Evolutionary conservation across 2,888 invertebrate species (phyloP), one percentile per base, ranked within the genome.

Genomic region (Macrosoma leucophasiata): DNA sequence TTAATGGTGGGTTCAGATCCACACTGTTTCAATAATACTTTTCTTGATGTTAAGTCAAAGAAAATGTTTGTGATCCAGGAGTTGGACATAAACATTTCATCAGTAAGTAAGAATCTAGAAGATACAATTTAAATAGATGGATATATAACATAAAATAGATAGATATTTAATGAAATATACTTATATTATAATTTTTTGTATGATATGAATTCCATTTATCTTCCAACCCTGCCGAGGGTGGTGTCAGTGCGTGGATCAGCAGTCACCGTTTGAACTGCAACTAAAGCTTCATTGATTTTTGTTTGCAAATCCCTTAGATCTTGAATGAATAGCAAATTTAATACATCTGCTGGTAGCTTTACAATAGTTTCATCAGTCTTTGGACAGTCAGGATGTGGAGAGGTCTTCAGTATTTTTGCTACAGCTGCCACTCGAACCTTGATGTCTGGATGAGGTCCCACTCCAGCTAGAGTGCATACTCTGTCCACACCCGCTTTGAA

Each of bases 201-300:
- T n/a, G n/a, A n/a, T n/a, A n/a, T n/a, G n/a, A n/a, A n/a, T 1
- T 26, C n/a, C 6, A 23, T 20, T 73, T 79, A 77, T 75, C 75
- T 72, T 14, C 98, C 98, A 50, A 98, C 97, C 88, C 94, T 93
- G 30, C 98, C 98, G 26, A 98, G 82, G 65, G 91, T 92, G 0
- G 96, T 95, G 64, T 98, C 97, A 43, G 98, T 98, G 79, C 96
- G 96, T 2, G 98, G 98, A 85, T 98, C 93, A 3, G 98, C 98
- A 1, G 98, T 98, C 1, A 98, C 86, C 41, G 85, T 89, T 82
- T 99, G 99, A 3, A 97, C 94, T 24, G 90, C 88, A 1, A 98
- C 98, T 48, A 99, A 92, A 1, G 95, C 90, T 70, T 97, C 95
- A 73, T 99, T 99, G 29, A 98, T 96, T 56, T 88, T 89, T 0